phyloP scores from a whole-genome alignment of 2,888 invertebrate genomes.

The Dromius quadrimaculatus region DNA sequence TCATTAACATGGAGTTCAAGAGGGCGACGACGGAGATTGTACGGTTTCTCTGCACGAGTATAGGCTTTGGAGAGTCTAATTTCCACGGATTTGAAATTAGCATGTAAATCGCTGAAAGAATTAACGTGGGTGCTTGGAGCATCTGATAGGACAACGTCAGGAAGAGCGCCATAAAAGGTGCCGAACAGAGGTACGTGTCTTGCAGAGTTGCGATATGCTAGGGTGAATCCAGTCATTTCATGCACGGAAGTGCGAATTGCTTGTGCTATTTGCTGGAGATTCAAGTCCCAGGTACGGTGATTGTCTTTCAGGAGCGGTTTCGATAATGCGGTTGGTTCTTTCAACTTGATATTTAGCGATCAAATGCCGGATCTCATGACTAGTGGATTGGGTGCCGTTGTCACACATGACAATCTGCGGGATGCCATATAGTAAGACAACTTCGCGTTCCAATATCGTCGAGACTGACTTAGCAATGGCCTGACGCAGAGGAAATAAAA shows the following conservation, averaged over 20 bases:
- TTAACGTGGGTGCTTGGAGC: no score
- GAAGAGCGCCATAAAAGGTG: no score
- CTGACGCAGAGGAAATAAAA: background rate
- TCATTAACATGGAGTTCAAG: no score
- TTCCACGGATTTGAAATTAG: no score
- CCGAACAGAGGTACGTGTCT: background rate
- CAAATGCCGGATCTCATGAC: background rate
- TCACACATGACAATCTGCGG: no score
- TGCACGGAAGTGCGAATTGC: conserved; percentile 53
- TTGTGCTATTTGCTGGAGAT: conserved; percentile 48
- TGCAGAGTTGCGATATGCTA: background rate
- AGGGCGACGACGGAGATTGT: no score
- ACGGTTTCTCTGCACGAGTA: no score
- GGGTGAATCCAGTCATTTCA: conserved; percentile 52
- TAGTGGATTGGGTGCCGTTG: background rate
- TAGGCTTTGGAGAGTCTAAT: no score
- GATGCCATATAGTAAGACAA: background rate
- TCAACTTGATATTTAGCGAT: conserved; percentile 23
- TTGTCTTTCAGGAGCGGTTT: conserved; percentile 52
- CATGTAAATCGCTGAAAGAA: no score
- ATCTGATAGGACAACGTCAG: no score
- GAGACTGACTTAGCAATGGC: no score
- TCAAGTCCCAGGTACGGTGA: conserved; percentile 50
- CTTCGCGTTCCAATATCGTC: background rate
- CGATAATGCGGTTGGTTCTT: conserved; percentile 44